phyloP scores from a whole-genome alignment of 1,140 invertebrate genomes.

The Conopomorpha cramerella region DNA sequence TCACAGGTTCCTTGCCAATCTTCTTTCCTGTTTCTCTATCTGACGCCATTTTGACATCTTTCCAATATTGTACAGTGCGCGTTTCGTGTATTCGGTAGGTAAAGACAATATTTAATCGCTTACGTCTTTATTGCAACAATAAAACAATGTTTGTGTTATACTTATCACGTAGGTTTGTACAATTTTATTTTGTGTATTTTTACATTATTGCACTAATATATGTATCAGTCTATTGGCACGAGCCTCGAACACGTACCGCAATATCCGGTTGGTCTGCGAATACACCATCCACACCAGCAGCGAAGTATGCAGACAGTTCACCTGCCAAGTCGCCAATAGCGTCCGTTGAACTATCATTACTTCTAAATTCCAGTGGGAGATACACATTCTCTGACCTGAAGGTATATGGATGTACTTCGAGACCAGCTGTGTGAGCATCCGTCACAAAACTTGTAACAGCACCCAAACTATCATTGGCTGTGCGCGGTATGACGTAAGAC shows the following conservation, averaged over 20 bases:
- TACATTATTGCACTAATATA: no score
- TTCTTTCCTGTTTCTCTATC: no score
- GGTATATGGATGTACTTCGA: conserved; percentile 42
- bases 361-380: conserved; percentile 26
- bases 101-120: no score
- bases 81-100: no score
- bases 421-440: conserved; percentile 30
- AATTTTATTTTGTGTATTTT: no score
- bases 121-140: no score
- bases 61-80: no score
- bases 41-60: no score
- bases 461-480: conserved; percentile 20
- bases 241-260: conserved; percentile 7
- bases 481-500: conserved; percentile 36
- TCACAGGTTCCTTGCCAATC: no score
- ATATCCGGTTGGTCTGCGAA: conserved; percentile 40
- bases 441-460: conserved; percentile 25
- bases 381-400: conserved; percentile 40
- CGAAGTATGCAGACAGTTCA: conserved; percentile 25
- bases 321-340: conserved; percentile 24
- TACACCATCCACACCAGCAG: conserved; percentile 31
- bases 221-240: no score
- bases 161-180: no score
- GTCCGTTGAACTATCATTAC: conserved; percentile 7
- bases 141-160: no score